A percentile compares a stretch with the other conserved stretches of the same genome.
Evolutionary conservation across 1,140 invertebrate genomes (phyloP).

Genomic region (Drosophila melanogaster): DNA sequence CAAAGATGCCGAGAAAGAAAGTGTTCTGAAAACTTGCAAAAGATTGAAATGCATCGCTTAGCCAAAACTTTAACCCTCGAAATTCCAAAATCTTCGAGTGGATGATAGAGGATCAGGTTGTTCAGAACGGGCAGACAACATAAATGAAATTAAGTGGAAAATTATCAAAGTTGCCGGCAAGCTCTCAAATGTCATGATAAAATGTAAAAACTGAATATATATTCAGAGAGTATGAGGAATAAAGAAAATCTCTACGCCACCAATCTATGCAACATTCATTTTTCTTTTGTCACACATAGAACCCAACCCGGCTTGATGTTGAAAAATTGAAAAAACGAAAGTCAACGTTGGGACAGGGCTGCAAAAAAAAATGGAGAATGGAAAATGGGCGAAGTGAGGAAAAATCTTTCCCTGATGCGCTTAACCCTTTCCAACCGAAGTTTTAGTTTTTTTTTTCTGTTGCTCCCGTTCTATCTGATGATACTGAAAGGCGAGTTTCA

Average conservation of each 20-base stretch:
- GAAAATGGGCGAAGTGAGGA: constrained; percentile 20
- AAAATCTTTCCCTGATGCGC: constrained; percentile 62
- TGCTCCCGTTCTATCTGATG: constrained; percentile 43
- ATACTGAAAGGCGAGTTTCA: constrained; percentile 78
- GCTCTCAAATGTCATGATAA: constrained; percentile 40
- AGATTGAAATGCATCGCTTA: constrained; percentile 32
- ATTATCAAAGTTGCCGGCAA: constrained; percentile 57
- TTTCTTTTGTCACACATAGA: constrained; percentile 70
- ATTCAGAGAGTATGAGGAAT: constrained; percentile 7
- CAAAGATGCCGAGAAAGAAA: constrained; percentile 8
- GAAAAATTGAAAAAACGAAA: constrained; percentile 81
- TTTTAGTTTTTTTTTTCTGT: constrained; percentile 22
- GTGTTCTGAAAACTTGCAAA: constrained; percentile 4
- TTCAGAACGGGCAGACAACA: constrained; percentile 16
- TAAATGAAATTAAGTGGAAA: constrained; percentile 76
- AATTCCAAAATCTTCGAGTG: background rate
- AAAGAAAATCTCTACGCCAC: constrained; percentile 48
- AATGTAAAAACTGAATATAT: constrained; percentile 6
- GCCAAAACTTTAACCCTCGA: constrained; percentile 20
- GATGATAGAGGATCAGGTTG: constrained; percentile 1
- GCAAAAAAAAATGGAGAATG: constrained; percentile 12
- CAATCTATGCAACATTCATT: constrained; percentile 76
- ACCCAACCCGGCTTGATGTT: constrained; percentile 57
- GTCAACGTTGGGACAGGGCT: constrained; percentile 45
- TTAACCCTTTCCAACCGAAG: constrained; percentile 60